Evolutionary conservation across 2,888 invertebrate genomes (phyloP), one percentile per base, ranked within the genome.

Genomic region (Ametastegia equiseti): DNA sequence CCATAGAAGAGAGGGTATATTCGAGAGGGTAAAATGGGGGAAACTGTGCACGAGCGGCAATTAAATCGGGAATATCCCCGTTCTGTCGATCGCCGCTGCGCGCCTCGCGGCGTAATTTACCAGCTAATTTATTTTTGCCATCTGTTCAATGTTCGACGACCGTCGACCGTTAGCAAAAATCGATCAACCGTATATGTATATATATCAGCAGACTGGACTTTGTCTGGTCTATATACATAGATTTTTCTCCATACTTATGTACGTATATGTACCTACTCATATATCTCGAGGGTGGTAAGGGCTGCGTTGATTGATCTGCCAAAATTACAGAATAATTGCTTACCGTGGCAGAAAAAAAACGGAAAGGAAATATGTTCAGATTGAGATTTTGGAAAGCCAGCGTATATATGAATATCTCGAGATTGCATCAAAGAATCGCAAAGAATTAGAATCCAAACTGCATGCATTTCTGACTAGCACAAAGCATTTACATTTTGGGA

Each of bases 111-210:
- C 75, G 50, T 75, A 75, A 75, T 75, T 75, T 75, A 75, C 54
- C 75, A 75, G 54, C 75, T 75, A 75, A 75, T 75, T 75, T 75
- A 75, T 50, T 75, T 75, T 30, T 54, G 54, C 75, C 75, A 75
- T 75, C 75, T 75, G 75, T 75, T 75, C 75, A 19, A 23, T 15
- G 60, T 60, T 30, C 27, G 30, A 30, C 30, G 60, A 60, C 71
- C 42, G 7, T 47, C 71, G 45, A 71, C 71, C 47, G 13, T n/a
- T 42, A 45, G n/a, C 11, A 54, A 39, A 75, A 75, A 75, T 75
- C 75, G 36, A 75, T 75, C 36, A 33, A 27, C 19, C 36, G 19
- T 19, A 54, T 42, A 42, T 9, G 42, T 42, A 42, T 9, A 6
- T 9, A 30, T 60, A 60, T 60, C 27, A 13, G 30, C 27, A 1